phyloP scores from a whole-genome alignment of 2,113 vertebrate genomes.

The Carettochelys insculpta region DNA sequence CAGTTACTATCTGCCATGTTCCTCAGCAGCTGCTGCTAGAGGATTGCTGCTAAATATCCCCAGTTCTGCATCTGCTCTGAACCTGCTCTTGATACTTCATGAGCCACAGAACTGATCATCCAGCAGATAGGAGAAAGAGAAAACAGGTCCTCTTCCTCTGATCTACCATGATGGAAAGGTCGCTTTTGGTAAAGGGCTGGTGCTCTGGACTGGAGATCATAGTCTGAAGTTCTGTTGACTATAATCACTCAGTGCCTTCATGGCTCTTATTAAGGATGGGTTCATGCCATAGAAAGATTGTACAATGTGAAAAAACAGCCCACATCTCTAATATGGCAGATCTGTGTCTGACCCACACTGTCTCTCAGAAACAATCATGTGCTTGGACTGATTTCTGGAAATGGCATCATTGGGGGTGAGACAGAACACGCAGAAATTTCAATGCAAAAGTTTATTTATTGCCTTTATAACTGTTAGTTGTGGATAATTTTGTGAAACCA shows the following conservation, averaged over 20 bases:
- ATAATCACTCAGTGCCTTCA: not conserved
- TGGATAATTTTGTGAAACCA: not conserved
- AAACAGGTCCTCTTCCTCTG: no score
- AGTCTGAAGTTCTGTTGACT: not conserved
- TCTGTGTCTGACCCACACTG: not conserved
- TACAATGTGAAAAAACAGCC: not conserved
- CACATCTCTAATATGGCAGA: not conserved
- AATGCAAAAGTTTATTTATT: not conserved
- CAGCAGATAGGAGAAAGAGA: no score
- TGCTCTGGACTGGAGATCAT: not conserved
- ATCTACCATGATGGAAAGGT: not conserved
- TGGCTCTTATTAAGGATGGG: not conserved
- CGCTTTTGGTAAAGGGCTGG: no score
- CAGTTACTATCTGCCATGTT: no score
- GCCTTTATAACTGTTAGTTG: not conserved
- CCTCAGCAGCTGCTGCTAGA: no score
- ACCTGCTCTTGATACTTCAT: no score
- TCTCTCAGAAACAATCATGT: not conserved
- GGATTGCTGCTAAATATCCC: no score
- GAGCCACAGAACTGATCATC: no score
- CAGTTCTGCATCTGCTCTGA: no score
- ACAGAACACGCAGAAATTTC: not conserved
- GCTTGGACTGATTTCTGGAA: not conserved
- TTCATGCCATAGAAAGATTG: not conserved
- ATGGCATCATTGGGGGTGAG: not conserved